These are phyloP conservation scores for Euproctis similis DNA, from an alignment of 2,888 invertebrate genomes.

Conservation along the genomic window DNA sequence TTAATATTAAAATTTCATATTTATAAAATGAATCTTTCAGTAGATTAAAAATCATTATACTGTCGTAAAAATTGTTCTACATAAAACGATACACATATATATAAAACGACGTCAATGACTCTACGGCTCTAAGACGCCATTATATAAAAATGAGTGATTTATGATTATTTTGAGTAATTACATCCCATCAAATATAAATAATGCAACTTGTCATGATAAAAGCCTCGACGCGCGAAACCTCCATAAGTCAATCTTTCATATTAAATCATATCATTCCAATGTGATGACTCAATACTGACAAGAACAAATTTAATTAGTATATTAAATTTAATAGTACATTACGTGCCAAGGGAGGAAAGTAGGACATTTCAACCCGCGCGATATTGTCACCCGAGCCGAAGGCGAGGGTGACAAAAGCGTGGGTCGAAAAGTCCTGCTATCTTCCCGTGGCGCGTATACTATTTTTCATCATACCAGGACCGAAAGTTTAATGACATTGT, in stretches of 20 bases:
- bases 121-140: conserved; percentile 53
- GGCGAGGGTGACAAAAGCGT: no score
- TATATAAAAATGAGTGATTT: conserved; percentile 68
- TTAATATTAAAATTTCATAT: conserved; percentile 24
- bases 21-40: conserved; percentile 31
- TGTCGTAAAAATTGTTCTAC: conserved; percentile 51
- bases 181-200: conserved; percentile 75
- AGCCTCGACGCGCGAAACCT: conserved; percentile 53
- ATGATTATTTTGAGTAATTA: conserved; percentile 71
- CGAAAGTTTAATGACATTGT: no score
- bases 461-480: no score
- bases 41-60: conserved; percentile 49
- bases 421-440: no score
- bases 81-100: no score
- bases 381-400: no score
- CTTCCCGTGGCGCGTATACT: no score
- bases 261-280: conserved; percentile 56
- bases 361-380: no score
- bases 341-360: no score
- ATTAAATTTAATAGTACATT: conserved; percentile 69
- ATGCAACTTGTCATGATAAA: conserved; percentile 66
- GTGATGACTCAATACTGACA: conserved; percentile 66
- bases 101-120: conserved; percentile 51
- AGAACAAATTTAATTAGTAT: conserved; percentile 70
- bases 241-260: conserved; percentile 67